These are phyloP conservation scores for Melipona quadrifasciata DNA, from an alignment of 1,140 invertebrate species.

Conservation along the genomic window DNA sequence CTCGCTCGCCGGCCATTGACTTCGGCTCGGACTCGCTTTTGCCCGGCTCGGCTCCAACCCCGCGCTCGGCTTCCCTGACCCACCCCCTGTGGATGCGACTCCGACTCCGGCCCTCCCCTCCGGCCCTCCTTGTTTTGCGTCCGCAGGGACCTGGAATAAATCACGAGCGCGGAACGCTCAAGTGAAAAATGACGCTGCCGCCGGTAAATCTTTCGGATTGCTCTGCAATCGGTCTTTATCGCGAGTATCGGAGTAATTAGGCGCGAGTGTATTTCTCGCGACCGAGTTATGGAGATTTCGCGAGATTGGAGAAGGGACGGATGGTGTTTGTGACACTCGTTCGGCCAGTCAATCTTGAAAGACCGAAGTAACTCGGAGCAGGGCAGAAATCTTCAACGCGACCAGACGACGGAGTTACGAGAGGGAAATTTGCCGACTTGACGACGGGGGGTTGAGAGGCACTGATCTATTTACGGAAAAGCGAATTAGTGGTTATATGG, in stretches of 20 bases:
- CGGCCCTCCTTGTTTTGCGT: constrained; percentile 3
- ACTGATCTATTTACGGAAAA: constrained; percentile 4
- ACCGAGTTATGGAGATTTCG: too few relatives aligned
- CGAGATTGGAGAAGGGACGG: background rate
- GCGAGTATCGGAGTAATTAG: background rate
- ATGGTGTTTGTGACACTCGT: background rate
- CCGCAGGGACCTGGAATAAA: constrained; percentile 9
- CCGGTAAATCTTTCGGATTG: constrained; percentile 26
- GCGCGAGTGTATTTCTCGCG: background rate
- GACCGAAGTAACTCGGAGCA: too few relatives aligned
- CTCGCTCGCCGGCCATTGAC: constrained; percentile 70
- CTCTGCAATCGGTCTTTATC: constrained; percentile 18
- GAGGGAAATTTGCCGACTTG: background rate
- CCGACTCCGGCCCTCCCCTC: constrained; percentile 46
- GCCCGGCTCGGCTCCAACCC: constrained; percentile 56
- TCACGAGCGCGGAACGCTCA: constrained; percentile 14
- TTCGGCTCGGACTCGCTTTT: constrained; percentile 57
- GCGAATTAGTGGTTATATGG: constrained; percentile 20
- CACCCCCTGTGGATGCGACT: constrained; percentile 20
- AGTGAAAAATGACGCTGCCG: constrained; percentile 33
- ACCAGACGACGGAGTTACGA: background rate
- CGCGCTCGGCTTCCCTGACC: constrained; percentile 15
- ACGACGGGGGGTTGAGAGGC: background rate
- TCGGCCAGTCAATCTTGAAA: background rate
- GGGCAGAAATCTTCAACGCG: background rate